Evolutionary conservation across 2,113 vertebrate species (phyloP).

Genomic region (Peromyscus californicus): DNA sequence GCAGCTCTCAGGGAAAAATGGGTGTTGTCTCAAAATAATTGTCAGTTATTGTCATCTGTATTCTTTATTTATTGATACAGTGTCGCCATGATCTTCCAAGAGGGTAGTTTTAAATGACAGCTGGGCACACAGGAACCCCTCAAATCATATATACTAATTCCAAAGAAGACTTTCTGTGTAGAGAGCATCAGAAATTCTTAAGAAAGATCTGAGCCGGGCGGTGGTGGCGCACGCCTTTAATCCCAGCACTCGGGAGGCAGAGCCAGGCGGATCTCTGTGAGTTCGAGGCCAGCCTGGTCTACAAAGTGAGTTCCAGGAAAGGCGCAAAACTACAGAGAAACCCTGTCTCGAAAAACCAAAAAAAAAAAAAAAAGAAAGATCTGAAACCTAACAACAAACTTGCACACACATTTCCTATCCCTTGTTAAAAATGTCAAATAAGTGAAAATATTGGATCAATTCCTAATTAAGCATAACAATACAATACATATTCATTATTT

Average conservation of each 20-base stretch:
- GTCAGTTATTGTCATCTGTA: neutral
- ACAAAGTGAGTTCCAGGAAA: too few relatives aligned
- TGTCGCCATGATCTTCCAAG: neutral
- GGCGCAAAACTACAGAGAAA: too few relatives aligned
- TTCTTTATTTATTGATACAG: neutral
- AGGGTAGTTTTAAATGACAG: neutral
- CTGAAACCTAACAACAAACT: neutral
- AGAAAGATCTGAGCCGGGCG: neutral
- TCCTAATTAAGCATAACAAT: neutral
- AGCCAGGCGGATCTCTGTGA: too few relatives aligned
- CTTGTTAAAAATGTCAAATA: neutral
- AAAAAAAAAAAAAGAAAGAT: too few relatives aligned
- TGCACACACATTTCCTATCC: neutral
- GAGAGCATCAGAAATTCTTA: neutral
- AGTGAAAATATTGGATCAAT: neutral
- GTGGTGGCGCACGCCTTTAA: too few relatives aligned
- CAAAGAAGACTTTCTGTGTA: neutral
- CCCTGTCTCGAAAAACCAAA: too few relatives aligned
- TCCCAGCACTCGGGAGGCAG: too few relatives aligned
- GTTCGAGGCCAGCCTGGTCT: too few relatives aligned
- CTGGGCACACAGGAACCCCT: neutral
- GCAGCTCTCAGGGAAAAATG: neutral
- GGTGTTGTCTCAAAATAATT: neutral
- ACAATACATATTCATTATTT: neutral
- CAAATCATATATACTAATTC: neutral